These are phyloP conservation scores for Musca domestica DNA, from an alignment of 1,140 invertebrate species.

Conservation along the genomic window DNA sequence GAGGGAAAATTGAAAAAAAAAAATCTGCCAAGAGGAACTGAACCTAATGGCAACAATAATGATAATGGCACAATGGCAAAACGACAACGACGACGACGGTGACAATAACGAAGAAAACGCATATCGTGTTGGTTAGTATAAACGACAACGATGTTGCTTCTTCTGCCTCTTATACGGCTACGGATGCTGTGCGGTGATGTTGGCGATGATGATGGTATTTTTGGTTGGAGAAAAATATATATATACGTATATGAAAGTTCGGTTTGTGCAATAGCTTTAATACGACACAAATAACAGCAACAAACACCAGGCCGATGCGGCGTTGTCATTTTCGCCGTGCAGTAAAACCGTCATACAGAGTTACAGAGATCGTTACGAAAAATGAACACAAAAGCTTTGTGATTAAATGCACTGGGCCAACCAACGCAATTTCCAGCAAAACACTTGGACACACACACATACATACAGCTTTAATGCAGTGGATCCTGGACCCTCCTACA, in stretches of 20 bases:
- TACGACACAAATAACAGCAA: neutral
- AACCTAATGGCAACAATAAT: slow-evolving; percentile 49
- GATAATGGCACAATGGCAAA: slow-evolving; percentile 34
- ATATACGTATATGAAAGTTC: neutral
- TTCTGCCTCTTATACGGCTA: neutral
- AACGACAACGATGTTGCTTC: slow-evolving; percentile 31
- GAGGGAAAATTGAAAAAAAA: neutral
- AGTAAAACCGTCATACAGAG: neutral
- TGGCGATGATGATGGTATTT: slow-evolving; percentile 8
- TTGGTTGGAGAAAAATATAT: neutral
- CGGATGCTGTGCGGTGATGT: neutral
- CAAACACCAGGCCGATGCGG: neutral
- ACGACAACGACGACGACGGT: slow-evolving; percentile 3
- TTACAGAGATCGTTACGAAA: neutral
- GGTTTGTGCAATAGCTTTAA: neutral
- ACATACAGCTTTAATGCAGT: too few species aligned
- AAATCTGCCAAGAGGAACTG: neutral
- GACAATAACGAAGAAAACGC: slow-evolving; percentile 1
- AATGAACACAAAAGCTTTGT: slow-evolving; percentile 15
- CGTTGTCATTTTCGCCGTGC: neutral
- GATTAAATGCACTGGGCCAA: slow-evolving; percentile 20
- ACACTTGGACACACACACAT: too few species aligned
- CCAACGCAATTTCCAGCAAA: slow-evolving; percentile 5
- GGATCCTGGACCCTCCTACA: too few species aligned
- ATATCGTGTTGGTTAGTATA: neutral